These are phyloP conservation scores for Alentia gelatinosa DNA, from an alignment of 2,888 invertebrate species.

Conservation along the genomic window DNA sequence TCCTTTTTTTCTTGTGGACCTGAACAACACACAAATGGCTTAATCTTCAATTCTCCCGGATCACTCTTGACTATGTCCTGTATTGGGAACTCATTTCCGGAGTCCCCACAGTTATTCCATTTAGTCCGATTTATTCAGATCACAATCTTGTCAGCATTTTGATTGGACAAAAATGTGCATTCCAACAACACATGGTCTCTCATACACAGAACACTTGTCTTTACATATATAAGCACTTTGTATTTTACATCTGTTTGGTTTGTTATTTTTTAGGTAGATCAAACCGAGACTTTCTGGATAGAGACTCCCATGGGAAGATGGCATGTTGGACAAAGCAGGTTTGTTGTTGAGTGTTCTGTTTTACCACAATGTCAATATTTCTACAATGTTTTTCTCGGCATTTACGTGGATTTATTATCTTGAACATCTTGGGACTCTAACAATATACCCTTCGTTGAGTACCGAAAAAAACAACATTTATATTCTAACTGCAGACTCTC, in stretches of 20 bases:
- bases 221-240: background rate
- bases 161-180: background rate
- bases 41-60: too few species aligned
- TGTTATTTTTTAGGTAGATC: background rate
- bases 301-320: background rate
- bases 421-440: background rate
- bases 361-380: background rate
- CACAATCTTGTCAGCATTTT: too few species aligned
- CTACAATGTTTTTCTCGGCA: background rate
- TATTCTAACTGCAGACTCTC: background rate
- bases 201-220: background rate
- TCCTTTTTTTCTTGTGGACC: too few species aligned
- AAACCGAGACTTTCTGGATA: background rate
- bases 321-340: background rate
- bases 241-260: background rate
- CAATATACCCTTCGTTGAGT: background rate
- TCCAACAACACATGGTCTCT: background rate
- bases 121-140: too few species aligned
- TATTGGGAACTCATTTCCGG: too few species aligned
- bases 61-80: too few species aligned
- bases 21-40: too few species aligned
- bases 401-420: background rate
- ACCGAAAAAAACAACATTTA: background rate
- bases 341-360: background rate
- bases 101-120: too few species aligned